Base-by-base conservation (phyloP, 2,113 vertebrate species). In the Parus major region DNA sequence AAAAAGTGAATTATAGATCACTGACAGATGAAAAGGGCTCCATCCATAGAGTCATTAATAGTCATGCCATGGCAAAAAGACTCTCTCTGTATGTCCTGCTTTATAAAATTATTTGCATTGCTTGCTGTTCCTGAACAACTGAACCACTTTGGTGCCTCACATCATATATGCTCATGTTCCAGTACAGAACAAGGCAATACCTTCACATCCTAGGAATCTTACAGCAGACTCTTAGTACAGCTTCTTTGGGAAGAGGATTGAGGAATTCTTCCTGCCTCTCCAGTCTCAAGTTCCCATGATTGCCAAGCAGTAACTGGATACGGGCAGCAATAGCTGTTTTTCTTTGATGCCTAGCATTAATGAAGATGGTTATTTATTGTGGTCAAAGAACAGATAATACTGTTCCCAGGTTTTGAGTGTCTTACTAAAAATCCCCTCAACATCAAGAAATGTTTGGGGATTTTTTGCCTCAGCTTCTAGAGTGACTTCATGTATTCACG, bases 21-120 rank as follows among this genome's bases (percentile, higher is more conserved):
- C 47, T 60, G 55, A 44, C 15, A 73, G 63, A 46, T 24, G 69
- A 88, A 35, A 61, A 86, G n/a, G 33, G 17, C 11, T 73, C 28
- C 27, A 3, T 71, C 84, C 46, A 23, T 21, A 49, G 42, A 86
- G 49, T 52, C 21, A 15, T 2, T 79, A 65, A 42, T 68, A 56
- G 39, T 0, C 0, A 0, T 35, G 21, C 9, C 9, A 13, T 47
- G 53, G 19, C 46, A 72, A 47, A 87, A 76, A 57, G 15, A 35
- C 19, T 59, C 11, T 84, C 22, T 55, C 20, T 31, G 42, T 50
- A 17, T 1, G 1, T 69, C 29, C 23, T 70, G 20, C 56, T 46
- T 73, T 81, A 60, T 56, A 27, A 55, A 88, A 63, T 87, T 0
- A 31, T 88, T 66, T 66, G 16, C 59, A 31, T 39, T 91, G 16